Evolutionary conservation across 2,888 invertebrate genomes (phyloP).

Genomic region (Ormyrus thymus): DNA sequence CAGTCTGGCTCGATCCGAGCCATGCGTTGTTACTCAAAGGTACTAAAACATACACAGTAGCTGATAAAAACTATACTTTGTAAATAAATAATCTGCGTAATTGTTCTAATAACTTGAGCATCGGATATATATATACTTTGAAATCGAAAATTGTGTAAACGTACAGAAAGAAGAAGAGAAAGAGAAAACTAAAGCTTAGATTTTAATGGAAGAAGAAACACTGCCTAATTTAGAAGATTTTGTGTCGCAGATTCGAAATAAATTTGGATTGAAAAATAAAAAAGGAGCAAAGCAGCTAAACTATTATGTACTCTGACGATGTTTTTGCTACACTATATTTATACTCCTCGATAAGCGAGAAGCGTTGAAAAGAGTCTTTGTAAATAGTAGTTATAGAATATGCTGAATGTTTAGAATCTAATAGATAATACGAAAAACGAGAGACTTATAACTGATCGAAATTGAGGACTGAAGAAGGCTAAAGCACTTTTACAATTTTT

Average conservation of each 20-base stretch:
- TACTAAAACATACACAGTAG: slow-evolving; percentile 50
- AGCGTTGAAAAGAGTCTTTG: slow-evolving; percentile 35
- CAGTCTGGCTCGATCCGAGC: slow-evolving; percentile 52
- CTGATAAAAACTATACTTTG: slow-evolving; percentile 18
- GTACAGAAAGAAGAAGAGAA: background rate
- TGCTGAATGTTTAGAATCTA: slow-evolving; percentile 63
- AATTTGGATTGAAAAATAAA: slow-evolving; percentile 16
- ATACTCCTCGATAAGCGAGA: slow-evolving; percentile 28
- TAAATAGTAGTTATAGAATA: slow-evolving; percentile 46
- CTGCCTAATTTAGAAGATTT: slow-evolving; percentile 55
- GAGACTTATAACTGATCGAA: slow-evolving; percentile 37
- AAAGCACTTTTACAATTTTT: slow-evolving; percentile 46
- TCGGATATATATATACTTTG: slow-evolving; percentile 3
- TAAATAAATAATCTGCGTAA: slow-evolving; percentile 45
- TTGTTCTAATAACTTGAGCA: background rate
- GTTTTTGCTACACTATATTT: slow-evolving; percentile 51
- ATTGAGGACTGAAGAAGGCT: slow-evolving; percentile 36
- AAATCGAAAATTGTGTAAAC: background rate
- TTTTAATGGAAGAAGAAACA: slow-evolving; percentile 8
- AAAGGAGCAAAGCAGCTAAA: slow-evolving; percentile 40
- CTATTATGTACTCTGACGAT: slow-evolving; percentile 55
- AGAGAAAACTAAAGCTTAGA: background rate
- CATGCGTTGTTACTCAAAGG: slow-evolving; percentile 49
- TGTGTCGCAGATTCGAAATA: slow-evolving; percentile 12
- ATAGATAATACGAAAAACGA: slow-evolving; percentile 53